Evolutionary conservation across 1,140 invertebrate species (phyloP).

Genomic region (Leptonema lineaticorne): DNA sequence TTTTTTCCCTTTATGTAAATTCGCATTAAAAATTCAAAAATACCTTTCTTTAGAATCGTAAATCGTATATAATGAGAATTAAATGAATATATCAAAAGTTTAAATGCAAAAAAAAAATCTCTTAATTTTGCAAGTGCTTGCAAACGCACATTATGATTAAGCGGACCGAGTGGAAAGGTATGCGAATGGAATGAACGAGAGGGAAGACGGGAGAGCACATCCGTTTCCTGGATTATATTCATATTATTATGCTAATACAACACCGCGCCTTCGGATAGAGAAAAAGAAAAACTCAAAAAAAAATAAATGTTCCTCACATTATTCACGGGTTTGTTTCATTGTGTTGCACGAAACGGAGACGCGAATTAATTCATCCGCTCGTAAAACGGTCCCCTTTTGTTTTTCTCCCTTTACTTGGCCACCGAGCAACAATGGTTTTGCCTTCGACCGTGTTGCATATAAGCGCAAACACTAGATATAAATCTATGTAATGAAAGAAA

Average conservation of each 20-base stretch:
- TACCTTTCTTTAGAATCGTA: too few relatives aligned
- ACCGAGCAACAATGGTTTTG: constrained; percentile 34
- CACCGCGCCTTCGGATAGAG: too few relatives aligned
- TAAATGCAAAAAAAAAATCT: too few relatives aligned
- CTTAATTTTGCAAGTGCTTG: too few relatives aligned
- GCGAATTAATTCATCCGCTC: constrained; percentile 42
- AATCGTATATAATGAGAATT: too few relatives aligned
- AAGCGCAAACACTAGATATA: background rate
- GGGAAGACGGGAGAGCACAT: constrained; percentile 35
- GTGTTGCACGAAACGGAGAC: constrained; percentile 34
- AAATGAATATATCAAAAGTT: too few relatives aligned
- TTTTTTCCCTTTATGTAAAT: too few relatives aligned
- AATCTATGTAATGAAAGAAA: too few relatives aligned
- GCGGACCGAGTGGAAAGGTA: too few relatives aligned
- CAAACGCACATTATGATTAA: constrained; percentile 29
- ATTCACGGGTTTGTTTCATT: constrained; percentile 37
- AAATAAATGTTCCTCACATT: constrained; percentile 38
- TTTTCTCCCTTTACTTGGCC: too few relatives aligned
- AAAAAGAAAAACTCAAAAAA: constrained; percentile 26
- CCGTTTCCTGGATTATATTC: constrained; percentile 42
- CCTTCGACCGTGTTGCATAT: background rate
- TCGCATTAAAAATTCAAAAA: too few relatives aligned
- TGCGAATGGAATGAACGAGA: too few relatives aligned
- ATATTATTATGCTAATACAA: constrained; percentile 42
- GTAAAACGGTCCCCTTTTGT: constrained; percentile 40